phyloP scores from a whole-genome alignment of 2,113 vertebrate genomes.

The Chamaea fasciata region DNA sequence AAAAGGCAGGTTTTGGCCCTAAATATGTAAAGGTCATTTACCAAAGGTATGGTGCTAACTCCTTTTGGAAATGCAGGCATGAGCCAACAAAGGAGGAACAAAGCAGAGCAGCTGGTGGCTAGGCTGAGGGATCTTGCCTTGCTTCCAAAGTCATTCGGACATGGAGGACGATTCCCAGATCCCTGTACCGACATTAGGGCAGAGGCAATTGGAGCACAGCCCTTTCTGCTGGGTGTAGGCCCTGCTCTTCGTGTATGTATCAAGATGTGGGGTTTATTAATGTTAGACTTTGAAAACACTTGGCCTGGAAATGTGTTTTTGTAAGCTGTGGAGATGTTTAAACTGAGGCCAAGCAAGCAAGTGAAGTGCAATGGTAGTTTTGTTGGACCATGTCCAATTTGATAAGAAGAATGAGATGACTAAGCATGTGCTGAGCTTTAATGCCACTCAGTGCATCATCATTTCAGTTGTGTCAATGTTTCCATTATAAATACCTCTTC shows the following conservation, averaged over 20 bases:
- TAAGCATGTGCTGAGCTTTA: conserved; percentile 5
- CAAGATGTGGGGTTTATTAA: background rate
- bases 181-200: background rate
- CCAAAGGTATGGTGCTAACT: background rate
- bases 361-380: background rate
- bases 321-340: background rate
- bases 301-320: background rate
- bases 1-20: background rate
- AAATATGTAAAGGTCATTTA: background rate
- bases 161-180: background rate
- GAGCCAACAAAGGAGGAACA: background rate
- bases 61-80: background rate
- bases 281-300: background rate
- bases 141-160: background rate
- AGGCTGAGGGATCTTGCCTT: background rate
- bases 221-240: background rate
- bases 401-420: conserved; percentile 20
- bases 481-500: conserved; percentile 40
- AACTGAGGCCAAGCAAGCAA: background rate
- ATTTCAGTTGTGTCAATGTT: conserved; percentile 39
- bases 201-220: background rate
- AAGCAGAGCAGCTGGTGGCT: background rate
- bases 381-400: background rate
- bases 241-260: background rate
- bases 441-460: background rate